Percentiles rank a stretch among this genome's conserved stretches.
phyloP scores from a whole-genome alignment of 2,888 invertebrate species.

The Pandemis heparana region DNA sequence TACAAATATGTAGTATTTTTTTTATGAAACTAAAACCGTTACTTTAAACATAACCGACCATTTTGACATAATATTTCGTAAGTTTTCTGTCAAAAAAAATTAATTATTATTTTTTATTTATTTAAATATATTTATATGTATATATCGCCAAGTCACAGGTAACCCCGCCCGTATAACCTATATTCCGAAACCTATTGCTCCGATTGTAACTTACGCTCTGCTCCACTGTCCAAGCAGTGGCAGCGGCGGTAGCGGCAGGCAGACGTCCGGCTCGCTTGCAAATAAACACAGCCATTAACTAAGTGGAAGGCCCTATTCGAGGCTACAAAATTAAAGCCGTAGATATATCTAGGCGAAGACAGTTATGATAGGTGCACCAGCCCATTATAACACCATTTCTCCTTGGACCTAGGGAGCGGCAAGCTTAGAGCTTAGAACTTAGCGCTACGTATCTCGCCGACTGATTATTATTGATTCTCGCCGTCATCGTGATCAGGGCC shows the following conservation, averaged over 20 bases:
- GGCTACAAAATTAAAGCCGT: background rate
- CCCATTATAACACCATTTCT: background rate
- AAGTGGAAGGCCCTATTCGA: background rate
- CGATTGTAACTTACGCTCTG: conserved; percentile 70
- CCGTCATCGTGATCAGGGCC: too few species aligned
- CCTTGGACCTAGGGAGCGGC: background rate
- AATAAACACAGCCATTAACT: conserved; percentile 43
- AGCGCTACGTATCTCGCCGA: too few species aligned
- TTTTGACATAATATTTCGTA: too few species aligned
- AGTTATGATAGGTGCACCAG: background rate
- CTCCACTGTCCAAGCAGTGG: conserved; percentile 81
- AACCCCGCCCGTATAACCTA: background rate
- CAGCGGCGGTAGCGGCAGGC: conserved; percentile 51
- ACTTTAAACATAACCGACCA: too few species aligned
- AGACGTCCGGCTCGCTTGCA: conserved; percentile 82
- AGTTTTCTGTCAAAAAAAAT: too few species aligned
- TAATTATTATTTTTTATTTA: too few species aligned
- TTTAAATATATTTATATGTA: too few species aligned
- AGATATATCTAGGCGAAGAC: too few species aligned
- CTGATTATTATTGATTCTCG: too few species aligned
- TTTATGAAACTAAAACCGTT: too few species aligned
- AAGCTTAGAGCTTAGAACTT: background rate
- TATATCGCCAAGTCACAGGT: background rate
- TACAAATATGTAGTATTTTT: too few species aligned
- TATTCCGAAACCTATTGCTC: background rate